Conservation (phyloP, 2,113 vertebrate genomes). For the Corythaeola cristata region DNA sequence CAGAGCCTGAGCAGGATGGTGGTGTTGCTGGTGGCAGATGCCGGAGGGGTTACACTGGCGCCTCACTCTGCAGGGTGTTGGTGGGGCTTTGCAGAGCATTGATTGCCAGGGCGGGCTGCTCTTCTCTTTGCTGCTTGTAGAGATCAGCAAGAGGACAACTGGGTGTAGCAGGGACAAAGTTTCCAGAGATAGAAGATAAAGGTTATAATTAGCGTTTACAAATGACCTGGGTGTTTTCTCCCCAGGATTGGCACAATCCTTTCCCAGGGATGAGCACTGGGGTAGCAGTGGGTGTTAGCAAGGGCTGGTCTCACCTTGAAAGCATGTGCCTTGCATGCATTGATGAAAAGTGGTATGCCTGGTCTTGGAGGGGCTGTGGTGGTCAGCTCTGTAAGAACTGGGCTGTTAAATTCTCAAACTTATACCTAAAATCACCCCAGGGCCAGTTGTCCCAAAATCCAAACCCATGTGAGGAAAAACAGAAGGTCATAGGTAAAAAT, state of each 20-base stretch:
- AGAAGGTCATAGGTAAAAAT: not conserved
- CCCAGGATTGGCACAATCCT: not conserved
- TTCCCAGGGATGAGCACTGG: not conserved
- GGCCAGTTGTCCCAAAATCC: not conserved
- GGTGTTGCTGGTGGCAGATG: not conserved
- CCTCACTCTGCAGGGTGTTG: too few species aligned
- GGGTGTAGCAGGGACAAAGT: not conserved
- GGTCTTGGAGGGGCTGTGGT: not conserved
- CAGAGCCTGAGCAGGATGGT: not conserved
- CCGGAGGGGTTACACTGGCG: rapidly evolving
- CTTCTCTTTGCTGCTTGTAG: not conserved
- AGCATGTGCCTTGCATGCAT: not conserved
- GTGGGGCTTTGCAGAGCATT: not conserved
- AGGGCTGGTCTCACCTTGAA: not conserved
- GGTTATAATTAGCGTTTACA: not conserved
- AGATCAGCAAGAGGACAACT: not conserved
- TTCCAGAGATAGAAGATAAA: not conserved
- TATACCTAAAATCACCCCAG: not conserved
- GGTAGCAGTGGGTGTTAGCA: not conserved
- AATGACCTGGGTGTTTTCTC: not conserved
- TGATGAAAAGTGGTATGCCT: not conserved
- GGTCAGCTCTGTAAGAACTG: not conserved
- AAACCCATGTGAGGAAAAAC: not conserved
- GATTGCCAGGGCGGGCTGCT: not conserved
- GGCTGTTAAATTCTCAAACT: not conserved